Percentiles rank a stretch among this genome's conserved stretches.
phyloP scores from a whole-genome alignment of 2,113 vertebrate genomes.

The Coptodon bakossiorum region DNA sequence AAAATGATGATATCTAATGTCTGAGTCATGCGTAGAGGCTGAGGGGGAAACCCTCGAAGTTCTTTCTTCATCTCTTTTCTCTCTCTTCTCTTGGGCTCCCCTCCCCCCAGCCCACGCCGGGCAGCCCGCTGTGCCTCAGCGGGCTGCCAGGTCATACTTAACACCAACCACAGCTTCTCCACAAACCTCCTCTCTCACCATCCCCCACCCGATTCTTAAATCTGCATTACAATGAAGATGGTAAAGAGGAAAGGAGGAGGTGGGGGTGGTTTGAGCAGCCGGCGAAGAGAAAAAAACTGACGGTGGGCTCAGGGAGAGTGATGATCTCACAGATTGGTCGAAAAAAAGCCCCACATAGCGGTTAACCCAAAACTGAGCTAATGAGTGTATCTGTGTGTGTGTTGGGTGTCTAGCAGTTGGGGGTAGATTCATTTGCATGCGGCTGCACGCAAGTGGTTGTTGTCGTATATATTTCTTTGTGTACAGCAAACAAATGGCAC shows the following conservation, averaged over 20 bases:
- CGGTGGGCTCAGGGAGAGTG: conserved; percentile 27
- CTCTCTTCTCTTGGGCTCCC: background rate
- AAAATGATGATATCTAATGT: conserved; percentile 37
- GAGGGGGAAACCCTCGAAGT: background rate
- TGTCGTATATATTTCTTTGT: conserved; percentile 20
- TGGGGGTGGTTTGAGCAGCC: background rate
- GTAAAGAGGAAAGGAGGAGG: background rate
- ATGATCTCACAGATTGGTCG: conserved; percentile 36
- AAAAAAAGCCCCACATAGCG: background rate
- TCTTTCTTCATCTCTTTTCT: conserved; percentile 1
- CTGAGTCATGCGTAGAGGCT: conserved; percentile 43
- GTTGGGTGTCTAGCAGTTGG: background rate
- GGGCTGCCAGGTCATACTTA: conserved; percentile 51
- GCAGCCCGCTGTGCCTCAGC: conserved; percentile 46
- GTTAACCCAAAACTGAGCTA: conserved; percentile 21
- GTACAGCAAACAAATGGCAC: conserved; percentile 20
- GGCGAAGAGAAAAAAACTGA: background rate
- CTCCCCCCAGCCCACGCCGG: conserved; percentile 25
- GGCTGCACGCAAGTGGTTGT: conserved; percentile 26
- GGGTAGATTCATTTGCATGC: conserved; percentile 22
- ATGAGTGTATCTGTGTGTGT: background rate
- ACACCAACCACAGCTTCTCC: conserved; percentile 47
- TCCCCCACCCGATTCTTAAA: conserved; percentile 39
- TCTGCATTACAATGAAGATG: conserved; percentile 66
- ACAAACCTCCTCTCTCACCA: conserved; percentile 4